Evolutionary conservation across 2,888 invertebrate species (phyloP).

Genomic region (Leucozona laternaria): DNA sequence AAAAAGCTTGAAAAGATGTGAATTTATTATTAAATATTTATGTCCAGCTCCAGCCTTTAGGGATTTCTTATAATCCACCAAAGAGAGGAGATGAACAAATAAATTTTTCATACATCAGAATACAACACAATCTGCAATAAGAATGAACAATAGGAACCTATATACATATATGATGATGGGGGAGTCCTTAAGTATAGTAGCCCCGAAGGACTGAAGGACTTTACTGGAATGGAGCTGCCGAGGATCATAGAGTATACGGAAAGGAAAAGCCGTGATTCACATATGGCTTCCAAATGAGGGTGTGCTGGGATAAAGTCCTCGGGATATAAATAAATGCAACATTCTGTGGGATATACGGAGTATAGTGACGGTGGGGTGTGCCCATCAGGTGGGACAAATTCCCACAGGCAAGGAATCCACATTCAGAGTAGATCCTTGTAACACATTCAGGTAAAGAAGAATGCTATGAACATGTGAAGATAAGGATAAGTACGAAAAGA

Average conservation of each 20-base stretch:
- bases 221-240: conserved; percentile 29
- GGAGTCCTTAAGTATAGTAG: conserved; percentile 42
- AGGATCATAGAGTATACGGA: conserved; percentile 11
- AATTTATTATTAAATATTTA: conserved; percentile 68
- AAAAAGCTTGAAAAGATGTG: conserved; percentile 48
- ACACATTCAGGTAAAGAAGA: conserved; percentile 42
- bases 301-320: conserved; percentile 54
- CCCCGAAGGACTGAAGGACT: conserved; percentile 19
- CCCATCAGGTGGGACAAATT: conserved; percentile 56
- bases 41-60: conserved; percentile 59
- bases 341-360: not conserved
- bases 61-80: conserved; percentile 52
- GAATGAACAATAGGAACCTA: conserved; percentile 24
- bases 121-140: conserved; percentile 44
- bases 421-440: conserved; percentile 5
- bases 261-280: conserved; percentile 52
- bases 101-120: conserved; percentile 51
- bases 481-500: conserved; percentile 1
- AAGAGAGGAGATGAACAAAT: conserved; percentile 55
- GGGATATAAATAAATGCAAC: conserved; percentile 28
- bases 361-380: not conserved
- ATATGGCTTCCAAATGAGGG: conserved; percentile 49
- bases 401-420: conserved; percentile 36
- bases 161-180: conserved; percentile 8
- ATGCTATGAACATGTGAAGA: conserved; percentile 3